These are phyloP conservation scores for Ectemnius cavifrons DNA, from an alignment of 2,888 invertebrate genomes.

Conservation along the genomic window DNA sequence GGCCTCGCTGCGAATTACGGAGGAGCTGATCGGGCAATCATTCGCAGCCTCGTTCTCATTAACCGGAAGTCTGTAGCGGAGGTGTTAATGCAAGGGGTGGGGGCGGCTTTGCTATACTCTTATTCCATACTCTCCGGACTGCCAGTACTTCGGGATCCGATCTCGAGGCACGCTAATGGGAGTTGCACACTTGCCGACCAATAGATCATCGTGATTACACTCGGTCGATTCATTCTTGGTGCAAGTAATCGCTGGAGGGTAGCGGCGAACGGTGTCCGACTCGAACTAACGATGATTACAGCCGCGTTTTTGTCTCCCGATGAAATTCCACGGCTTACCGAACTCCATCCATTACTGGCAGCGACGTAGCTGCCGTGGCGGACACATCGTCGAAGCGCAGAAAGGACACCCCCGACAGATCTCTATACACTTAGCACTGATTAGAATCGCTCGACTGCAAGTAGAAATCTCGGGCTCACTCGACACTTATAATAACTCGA, in stretches of 20 bases:
- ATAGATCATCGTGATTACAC: neutral
- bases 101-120: no score
- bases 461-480: neutral
- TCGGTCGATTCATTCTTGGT: neutral
- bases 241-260: conserved; percentile 4
- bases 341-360: conserved; percentile 11
- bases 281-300: conserved; percentile 1
- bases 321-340: conserved; percentile 20
- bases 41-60: neutral
- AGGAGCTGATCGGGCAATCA: neutral
- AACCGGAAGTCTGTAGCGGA: no score
- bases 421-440: neutral
- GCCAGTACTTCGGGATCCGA: no score
- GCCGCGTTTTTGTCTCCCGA: neutral
- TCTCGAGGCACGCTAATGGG: no score
- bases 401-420: neutral
- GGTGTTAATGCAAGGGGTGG: no score
- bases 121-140: no score
- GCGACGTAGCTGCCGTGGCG: neutral
- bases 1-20: neutral
- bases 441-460: conserved; percentile 2
- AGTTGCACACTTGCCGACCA: neutral
- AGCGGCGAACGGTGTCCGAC: no score
- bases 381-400: neutral
- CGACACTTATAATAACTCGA: neutral